Base-by-base conservation (phyloP, 2,888 invertebrate genomes). In the Dermolepida albohirtum region DNA sequence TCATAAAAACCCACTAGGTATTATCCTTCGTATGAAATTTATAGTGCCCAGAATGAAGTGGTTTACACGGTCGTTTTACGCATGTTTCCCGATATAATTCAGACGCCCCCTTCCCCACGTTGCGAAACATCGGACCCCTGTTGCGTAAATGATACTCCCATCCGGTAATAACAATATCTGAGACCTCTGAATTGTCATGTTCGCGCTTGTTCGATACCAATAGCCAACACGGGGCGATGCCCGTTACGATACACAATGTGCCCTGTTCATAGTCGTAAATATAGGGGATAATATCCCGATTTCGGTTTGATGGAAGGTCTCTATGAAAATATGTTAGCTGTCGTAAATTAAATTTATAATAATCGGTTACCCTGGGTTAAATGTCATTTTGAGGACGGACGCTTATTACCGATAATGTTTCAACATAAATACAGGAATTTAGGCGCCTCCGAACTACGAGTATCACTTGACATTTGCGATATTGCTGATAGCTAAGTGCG, bases 211-310 rank as follows among this genome's bases (percentile, higher is more conserved):
- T 49, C 49, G 49, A 49, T 49, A 49, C 49, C 22, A 49, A 49
- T 49, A 49, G 22, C 8, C 8, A 22, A n/a, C 17, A 49, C 49
- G 17, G 22, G 5, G 22, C 22, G 22, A 49, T 49, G 22, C 22
- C 49, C 16, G 8, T 49, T 49, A 22, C 7, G 10, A 6, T 17
- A 22, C 22, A 22, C 22, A n/a, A 11, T 22, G 22, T 22, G 49
- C 17, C n/a, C 22, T 70, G 76, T 39, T 74, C 74, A 41, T 17
- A 52, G 72, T 10, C 34, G 71, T 34, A 34, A 34, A 34, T 34
- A 34, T 10, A 34, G 8, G 34, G 34, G 34, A 34, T 34, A 34
- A 34, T 34, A 10, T 34, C 34, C 34, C 34, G 34, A 34, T 34
- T 34, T 34, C 34, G 34, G 34, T 34, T 34, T 34, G 34, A 34